phyloP scores from a whole-genome alignment of 2,797 vertebrate species.

The Ammospiza maritima region DNA sequence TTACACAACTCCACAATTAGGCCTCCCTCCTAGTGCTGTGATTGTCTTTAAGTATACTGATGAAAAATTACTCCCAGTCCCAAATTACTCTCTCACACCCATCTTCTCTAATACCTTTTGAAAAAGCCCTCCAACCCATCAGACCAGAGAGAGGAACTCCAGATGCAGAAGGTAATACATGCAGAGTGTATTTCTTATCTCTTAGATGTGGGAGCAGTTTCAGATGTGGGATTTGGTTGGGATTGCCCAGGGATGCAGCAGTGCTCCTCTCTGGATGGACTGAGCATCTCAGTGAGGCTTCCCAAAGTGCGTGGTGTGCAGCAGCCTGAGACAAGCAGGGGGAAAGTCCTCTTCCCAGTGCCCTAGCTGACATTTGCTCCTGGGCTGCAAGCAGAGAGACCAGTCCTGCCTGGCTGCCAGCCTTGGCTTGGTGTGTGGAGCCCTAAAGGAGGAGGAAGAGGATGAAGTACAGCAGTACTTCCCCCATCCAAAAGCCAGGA shows the following conservation, averaged over 20 bases:
- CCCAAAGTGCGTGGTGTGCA: neutral
- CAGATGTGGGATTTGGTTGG: neutral
- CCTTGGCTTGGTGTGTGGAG: neutral
- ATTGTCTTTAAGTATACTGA: constrained; percentile 65
- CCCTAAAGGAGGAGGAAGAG: neutral
- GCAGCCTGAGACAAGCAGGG: neutral
- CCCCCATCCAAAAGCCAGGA: neutral
- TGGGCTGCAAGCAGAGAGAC: neutral
- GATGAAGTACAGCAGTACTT: fast-evolving
- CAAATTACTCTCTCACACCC: constrained; percentile 36
- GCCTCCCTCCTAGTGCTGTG: constrained; percentile 55
- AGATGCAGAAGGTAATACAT: neutral
- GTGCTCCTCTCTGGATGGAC: neutral
- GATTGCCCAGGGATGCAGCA: neutral
- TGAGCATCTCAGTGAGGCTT: neutral
- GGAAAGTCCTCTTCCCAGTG: neutral
- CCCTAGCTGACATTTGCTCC: neutral
- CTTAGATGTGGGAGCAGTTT: neutral
- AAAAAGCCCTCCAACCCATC: neutral
- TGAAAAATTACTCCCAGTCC: constrained; percentile 52
- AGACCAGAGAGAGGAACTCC: neutral
- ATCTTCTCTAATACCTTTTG: constrained; percentile 17
- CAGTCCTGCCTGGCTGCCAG: neutral
- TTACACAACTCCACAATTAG: constrained; percentile 72
- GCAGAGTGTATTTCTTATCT: neutral